Evolutionary conservation across 1,140 invertebrate genomes (phyloP).

Genomic region (Lordiphosa collinella): DNA sequence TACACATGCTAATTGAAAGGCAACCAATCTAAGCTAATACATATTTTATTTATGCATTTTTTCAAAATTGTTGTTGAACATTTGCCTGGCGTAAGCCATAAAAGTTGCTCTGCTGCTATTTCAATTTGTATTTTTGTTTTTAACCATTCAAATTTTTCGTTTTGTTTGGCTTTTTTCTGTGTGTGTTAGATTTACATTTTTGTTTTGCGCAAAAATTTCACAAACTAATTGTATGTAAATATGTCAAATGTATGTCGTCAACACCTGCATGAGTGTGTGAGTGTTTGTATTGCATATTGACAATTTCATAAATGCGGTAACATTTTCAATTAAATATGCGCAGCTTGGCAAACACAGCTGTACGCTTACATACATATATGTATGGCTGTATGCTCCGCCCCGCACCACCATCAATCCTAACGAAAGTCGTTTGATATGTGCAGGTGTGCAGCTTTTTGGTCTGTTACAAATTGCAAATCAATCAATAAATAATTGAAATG

Average conservation of each 20-base stretch:
- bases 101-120: constrained; percentile 55
- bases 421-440: constrained; percentile 12
- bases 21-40: constrained; percentile 53
- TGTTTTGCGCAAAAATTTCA: constrained; percentile 50
- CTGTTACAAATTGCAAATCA: constrained; percentile 77
- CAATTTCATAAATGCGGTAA: constrained; percentile 77
- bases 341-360: constrained; percentile 65
- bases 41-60: constrained; percentile 68
- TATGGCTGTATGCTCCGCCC: neutral
- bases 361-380: constrained; percentile 43
- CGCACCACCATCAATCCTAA: neutral
- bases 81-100: constrained; percentile 37
- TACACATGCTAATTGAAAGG: constrained; percentile 63
- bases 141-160: constrained; percentile 21
- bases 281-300: constrained; percentile 72
- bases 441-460: constrained; percentile 75
- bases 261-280: constrained; percentile 47
- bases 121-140: constrained; percentile 60
- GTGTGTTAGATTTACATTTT: constrained; percentile 51
- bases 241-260: constrained; percentile 71
- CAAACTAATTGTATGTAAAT: constrained; percentile 77
- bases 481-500: constrained; percentile 78
- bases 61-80: constrained; percentile 23
- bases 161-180: constrained; percentile 4
- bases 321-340: constrained; percentile 78